Conservation (phyloP, 2,888 invertebrate species). For the Meta bourneti region DNA sequence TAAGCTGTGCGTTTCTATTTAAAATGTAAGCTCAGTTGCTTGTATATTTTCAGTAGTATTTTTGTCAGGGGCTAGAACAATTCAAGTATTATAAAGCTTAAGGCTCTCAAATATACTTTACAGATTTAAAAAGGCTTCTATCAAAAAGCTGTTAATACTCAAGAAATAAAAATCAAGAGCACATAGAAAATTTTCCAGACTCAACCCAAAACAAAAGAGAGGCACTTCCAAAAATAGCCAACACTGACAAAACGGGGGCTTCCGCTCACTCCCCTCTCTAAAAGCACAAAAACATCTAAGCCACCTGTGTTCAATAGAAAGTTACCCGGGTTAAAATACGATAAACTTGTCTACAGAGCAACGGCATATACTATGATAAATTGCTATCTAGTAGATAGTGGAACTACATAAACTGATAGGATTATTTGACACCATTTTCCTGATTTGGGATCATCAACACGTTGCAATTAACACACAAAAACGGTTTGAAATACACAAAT, state of each 20-base stretch:
- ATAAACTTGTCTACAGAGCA: constrained; percentile 3
- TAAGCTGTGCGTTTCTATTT: no score
- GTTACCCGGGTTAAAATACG: background rate
- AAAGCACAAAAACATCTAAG: background rate
- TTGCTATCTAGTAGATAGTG: constrained; percentile 28
- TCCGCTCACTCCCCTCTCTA: background rate
- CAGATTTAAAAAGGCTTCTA: no score
- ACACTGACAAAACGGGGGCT: background rate
- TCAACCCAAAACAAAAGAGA: background rate
- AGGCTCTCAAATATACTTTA: no score
- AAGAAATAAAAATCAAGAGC: background rate
- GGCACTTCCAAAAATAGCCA: background rate
- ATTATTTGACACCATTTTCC: constrained; percentile 62
- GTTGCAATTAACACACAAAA: no score
- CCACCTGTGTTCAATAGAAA: constrained; percentile 21
- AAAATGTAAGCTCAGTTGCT: no score
- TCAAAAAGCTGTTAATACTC: no score
- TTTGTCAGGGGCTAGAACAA: no score
- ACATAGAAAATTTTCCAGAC: background rate
- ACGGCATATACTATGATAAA: constrained; percentile 33
- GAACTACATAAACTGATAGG: constrained; percentile 54
- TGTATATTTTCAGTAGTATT: no score
- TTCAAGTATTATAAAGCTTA: no score
- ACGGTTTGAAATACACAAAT: no score
- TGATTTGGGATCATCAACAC: no score